Conservation (phyloP, 2,888 invertebrate species). For the Stenotaenia linearis region DNA sequence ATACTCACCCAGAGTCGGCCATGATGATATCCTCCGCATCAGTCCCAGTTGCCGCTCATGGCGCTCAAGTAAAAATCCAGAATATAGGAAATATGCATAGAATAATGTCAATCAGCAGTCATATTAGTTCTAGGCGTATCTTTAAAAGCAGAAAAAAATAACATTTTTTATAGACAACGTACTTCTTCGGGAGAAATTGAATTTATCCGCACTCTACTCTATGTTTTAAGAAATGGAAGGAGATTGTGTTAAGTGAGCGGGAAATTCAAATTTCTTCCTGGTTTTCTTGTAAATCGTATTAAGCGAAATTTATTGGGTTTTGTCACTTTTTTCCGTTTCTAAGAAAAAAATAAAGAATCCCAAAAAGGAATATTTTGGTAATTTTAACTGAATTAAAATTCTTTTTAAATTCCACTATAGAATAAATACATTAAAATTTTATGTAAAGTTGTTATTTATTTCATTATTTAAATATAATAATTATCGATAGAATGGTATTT, state of each 20-base stretch:
- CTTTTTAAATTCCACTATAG: no score
- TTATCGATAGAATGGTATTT: background rate
- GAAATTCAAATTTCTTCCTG: background rate
- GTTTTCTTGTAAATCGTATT: no score
- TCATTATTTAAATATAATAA: background rate
- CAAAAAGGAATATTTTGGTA: no score
- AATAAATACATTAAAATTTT: background rate
- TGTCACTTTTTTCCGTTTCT: no score
- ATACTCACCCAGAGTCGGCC: background rate
- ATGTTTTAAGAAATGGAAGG: background rate
- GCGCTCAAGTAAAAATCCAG: background rate
- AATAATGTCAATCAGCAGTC: background rate
- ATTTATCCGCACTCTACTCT: no score
- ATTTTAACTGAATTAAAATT: no score
- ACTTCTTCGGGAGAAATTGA: background rate
- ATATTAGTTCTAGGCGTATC: background rate
- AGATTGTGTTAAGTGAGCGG: background rate
- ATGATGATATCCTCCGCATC: conserved; percentile 4
- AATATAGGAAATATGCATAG: background rate
- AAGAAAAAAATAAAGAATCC: no score
- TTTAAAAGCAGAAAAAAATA: no score
- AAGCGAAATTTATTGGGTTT: no score
- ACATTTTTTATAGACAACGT: background rate
- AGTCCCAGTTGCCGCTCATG: background rate
- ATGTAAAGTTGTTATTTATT: background rate